phyloP scores from a whole-genome alignment of 2,797 vertebrate species.

The Sebastes ruberrimus region DNA sequence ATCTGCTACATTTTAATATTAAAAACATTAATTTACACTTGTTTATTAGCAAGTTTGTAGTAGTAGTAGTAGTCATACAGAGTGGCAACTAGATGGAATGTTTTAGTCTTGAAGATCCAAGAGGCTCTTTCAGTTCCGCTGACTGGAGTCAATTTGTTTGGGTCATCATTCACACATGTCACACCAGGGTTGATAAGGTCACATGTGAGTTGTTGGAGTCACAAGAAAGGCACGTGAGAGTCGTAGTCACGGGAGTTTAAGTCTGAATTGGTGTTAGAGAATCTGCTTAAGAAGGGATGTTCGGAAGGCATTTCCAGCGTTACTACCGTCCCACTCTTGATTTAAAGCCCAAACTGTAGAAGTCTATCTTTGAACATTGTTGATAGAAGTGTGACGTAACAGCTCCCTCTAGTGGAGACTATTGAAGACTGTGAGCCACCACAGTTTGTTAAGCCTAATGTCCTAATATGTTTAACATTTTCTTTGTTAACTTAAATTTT shows the following conservation, averaged over 20 bases:
- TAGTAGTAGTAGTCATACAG: not conserved
- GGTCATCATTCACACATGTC: not conserved
- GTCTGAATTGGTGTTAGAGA: not conserved
- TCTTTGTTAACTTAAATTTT: not conserved
- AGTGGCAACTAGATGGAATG: not conserved
- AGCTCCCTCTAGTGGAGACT: constrained; percentile 35
- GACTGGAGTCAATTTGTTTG: not conserved
- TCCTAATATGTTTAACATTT: not conserved
- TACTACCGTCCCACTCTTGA: not conserved
- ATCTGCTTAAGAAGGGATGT: not conserved
- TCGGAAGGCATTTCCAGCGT: not conserved
- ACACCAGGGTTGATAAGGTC: not conserved
- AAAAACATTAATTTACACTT: not conserved
- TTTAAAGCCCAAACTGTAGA: not conserved
- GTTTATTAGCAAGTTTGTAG: not conserved
- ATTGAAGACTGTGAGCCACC: not conserved
- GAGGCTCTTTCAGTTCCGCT: not conserved
- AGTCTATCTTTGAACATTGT: not conserved
- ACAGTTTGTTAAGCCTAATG: no score
- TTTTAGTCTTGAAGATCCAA: not conserved
- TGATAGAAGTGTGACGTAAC: not conserved
- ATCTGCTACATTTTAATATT: not conserved
- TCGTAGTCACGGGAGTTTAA: not conserved
- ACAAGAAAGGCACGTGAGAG: not conserved
- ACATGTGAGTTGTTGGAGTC: not conserved